Conservation (phyloP, 23 tunicate species). For the Halocynthia roretzi region DNA sequence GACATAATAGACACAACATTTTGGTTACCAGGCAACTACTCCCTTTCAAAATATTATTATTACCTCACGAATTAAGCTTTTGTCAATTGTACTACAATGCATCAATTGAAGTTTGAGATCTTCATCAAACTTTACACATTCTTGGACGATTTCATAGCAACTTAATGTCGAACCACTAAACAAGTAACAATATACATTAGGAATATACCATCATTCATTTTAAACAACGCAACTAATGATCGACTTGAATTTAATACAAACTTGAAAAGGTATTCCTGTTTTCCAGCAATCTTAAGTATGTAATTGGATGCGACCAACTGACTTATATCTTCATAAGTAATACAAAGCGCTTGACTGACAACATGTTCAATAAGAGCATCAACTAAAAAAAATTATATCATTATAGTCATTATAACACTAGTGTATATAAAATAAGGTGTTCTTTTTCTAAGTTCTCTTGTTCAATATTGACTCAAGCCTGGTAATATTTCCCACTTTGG, state of each 20-base stretch:
- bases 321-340: slow-evolving; percentile 83
- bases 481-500: no score
- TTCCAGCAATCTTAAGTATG: slow-evolving; percentile 49
- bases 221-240: background rate
- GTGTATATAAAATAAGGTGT: no score
- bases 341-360: slow-evolving; percentile 91
- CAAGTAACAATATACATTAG: background rate
- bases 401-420: no score
- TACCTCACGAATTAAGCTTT: slow-evolving; percentile 54
- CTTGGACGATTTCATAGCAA: slow-evolving; percentile 61
- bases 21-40: no score
- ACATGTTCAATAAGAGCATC: slow-evolving; percentile 85
- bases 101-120: slow-evolving; percentile 57
- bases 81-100: slow-evolving; percentile 49
- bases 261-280: slow-evolving; percentile 85
- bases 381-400: slow-evolving; percentile 42
- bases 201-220: no score
- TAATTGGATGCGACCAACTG: slow-evolving; percentile 44
- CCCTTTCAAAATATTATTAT: background rate
- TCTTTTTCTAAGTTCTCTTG: no score
- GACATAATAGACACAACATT: no score
- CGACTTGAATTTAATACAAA: background rate
- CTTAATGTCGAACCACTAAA: slow-evolving; percentile 59
- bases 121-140: slow-evolving; percentile 81
- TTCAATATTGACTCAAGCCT: no score